Percentiles rank a stretch among this genome's conserved stretches.
Evolutionary conservation across 2,113 vertebrate species (phyloP).

Genomic region (Climacteris rufus): DNA sequence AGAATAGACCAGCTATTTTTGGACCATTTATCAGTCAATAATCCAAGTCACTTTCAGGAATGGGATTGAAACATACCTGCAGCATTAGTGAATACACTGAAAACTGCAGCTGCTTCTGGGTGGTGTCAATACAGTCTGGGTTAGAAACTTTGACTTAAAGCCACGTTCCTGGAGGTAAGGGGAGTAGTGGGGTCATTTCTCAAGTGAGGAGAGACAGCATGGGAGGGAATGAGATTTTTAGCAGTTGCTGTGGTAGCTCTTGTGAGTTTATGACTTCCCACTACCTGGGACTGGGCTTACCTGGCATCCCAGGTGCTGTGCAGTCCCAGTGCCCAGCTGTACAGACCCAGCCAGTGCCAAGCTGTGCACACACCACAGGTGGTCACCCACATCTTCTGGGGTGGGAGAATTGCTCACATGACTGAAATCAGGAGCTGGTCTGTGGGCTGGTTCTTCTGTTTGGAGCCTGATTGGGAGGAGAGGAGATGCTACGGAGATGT

Average conservation of each 20-base stretch:
- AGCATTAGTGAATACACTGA: not conserved
- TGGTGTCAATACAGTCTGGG: not conserved
- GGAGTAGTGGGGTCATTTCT: not conserved
- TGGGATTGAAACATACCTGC: not conserved
- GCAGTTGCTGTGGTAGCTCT: not conserved
- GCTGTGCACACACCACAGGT: not conserved
- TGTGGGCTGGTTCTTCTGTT: constrained; percentile 32
- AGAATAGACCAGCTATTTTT: not conserved
- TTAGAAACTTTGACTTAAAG: not conserved
- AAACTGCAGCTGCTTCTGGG: not conserved
- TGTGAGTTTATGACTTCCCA: not conserved
- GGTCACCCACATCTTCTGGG: not conserved
- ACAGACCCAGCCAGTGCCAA: not conserved
- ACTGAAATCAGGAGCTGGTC: constrained; percentile 16
- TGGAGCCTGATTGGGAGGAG: constrained; percentile 24
- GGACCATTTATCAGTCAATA: not conserved
- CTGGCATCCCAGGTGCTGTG: not conserved
- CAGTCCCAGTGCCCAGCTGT: not conserved
- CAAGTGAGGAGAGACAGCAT: not conserved
- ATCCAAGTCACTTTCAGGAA: not conserved
- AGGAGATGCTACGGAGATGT: constrained; percentile 2
- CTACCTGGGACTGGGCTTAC: not conserved
- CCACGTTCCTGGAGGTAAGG: not conserved
- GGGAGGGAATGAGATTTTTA: not conserved
- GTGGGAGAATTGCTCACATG: not conserved